phyloP scores from a whole-genome alignment of 2,888 invertebrate genomes.

The Pollenia amentaria region DNA sequence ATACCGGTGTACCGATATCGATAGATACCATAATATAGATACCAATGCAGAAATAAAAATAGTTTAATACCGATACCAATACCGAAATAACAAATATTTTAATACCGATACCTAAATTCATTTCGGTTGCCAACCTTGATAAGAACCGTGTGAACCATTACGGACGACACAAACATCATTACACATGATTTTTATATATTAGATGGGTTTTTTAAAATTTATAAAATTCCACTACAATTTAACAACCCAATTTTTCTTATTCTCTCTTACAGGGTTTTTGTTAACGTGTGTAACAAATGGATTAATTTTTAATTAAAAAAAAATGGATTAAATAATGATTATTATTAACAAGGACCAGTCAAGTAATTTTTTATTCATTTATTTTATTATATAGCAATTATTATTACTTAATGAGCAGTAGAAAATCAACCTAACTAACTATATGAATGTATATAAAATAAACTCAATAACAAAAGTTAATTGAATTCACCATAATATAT shows the following conservation, averaged over 20 bases:
- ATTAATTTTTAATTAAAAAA: conserved; percentile 57
- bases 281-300: conserved; percentile 55
- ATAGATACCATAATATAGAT: no score
- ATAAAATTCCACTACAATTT: conserved; percentile 10
- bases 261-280: conserved; percentile 57
- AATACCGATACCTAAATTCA: no score
- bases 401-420: conserved; percentile 50
- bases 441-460: conserved; percentile 54
- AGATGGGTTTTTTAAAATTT: conserved; percentile 5
- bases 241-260: conserved; percentile 13
- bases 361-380: conserved; percentile 69
- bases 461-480: conserved; percentile 55
- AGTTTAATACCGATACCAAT: no score
- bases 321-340: conserved; percentile 47
- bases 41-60: no score
- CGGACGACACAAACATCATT: no score
- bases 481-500: conserved; percentile 64
- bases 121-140: no score
- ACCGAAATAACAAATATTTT: no score
- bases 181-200: no score
- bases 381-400: conserved; percentile 61
- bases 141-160: no score
- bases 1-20: no score
- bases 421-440: conserved; percentile 33
- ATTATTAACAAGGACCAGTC: conserved; percentile 74